Evolutionary conservation across 2,888 invertebrate genomes (phyloP).

Genomic region (Scaptomyza polygonia): DNA sequence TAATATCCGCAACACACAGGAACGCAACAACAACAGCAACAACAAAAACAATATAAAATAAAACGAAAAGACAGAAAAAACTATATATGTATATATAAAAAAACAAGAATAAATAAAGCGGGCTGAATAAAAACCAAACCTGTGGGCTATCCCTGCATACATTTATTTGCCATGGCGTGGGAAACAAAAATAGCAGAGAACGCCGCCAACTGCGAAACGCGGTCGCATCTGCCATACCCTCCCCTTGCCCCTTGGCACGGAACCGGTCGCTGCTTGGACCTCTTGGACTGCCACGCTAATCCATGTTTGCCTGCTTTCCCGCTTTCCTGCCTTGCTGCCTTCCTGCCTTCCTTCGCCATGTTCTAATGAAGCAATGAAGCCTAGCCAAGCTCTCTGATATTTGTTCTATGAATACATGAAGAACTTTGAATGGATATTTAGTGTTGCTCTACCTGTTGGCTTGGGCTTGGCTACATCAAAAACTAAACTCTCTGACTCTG

Average conservation of each 20-base stretch:
- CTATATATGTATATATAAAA: not conserved
- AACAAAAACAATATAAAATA: conserved; percentile 27
- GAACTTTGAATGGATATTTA: conserved; percentile 42
- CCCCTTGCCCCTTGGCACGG: conserved; percentile 18
- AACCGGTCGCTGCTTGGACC: conserved; percentile 58
- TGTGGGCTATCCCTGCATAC: conserved; percentile 69
- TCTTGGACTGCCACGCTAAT: conserved; percentile 49
- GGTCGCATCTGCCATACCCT: conserved; percentile 33
- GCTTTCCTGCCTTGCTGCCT: conserved; percentile 1
- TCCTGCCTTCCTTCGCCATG: conserved; percentile 22
- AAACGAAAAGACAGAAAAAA: not conserved
- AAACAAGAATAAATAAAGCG: not conserved
- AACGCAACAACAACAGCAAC: conserved; percentile 45
- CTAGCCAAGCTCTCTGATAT: conserved; percentile 40
- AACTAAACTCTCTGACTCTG: not conserved
- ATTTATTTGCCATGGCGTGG: conserved; percentile 70
- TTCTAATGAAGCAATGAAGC: conserved; percentile 71
- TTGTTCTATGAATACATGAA: conserved; percentile 52
- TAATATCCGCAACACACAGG: conserved; percentile 72
- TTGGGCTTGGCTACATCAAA: not conserved
- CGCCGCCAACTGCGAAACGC: conserved; percentile 45
- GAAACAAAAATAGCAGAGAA: conserved; percentile 59
- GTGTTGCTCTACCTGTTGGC: conserved; percentile 11
- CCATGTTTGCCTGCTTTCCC: conserved; percentile 30
- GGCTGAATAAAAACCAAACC: conserved; percentile 62